phyloP scores from a whole-genome alignment of 2,113 vertebrate genomes.

The Cygnus atratus region DNA sequence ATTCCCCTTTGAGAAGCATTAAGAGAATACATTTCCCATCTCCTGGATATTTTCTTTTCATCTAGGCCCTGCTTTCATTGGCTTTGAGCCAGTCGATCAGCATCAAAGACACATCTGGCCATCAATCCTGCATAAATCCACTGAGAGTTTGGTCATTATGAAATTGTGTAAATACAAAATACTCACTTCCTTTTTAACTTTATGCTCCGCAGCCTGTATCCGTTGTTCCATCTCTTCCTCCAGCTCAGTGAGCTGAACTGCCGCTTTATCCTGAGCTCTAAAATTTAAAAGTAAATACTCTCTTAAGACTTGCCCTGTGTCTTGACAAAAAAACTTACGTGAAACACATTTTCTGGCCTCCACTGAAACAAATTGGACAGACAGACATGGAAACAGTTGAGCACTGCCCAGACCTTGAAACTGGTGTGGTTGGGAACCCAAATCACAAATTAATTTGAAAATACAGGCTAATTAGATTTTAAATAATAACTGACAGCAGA shows the following conservation, averaged over 20 bases:
- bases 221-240: constrained; percentile 98
- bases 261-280: constrained; percentile 94
- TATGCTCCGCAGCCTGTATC: constrained; percentile 86
- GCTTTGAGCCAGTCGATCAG: not conserved
- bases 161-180: not conserved
- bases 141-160: not conserved
- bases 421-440: not conserved
- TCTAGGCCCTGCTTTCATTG: not conserved
- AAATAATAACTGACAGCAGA: not conserved
- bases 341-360: not conserved
- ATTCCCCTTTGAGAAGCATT: not conserved
- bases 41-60: not conserved
- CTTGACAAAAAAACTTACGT: not conserved
- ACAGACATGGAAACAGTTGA: not conserved
- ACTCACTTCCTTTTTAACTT: constrained; percentile 86
- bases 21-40: not conserved
- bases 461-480: not conserved
- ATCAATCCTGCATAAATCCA: not conserved
- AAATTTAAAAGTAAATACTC: constrained; percentile 29
- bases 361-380: not conserved
- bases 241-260: constrained; percentile 91
- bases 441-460: not conserved
- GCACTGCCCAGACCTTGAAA: not conserved
- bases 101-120: not conserved
- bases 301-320: not conserved